Base-by-base conservation (phyloP, 2,797 vertebrate genomes). In the Pangasius macronema region DNA sequence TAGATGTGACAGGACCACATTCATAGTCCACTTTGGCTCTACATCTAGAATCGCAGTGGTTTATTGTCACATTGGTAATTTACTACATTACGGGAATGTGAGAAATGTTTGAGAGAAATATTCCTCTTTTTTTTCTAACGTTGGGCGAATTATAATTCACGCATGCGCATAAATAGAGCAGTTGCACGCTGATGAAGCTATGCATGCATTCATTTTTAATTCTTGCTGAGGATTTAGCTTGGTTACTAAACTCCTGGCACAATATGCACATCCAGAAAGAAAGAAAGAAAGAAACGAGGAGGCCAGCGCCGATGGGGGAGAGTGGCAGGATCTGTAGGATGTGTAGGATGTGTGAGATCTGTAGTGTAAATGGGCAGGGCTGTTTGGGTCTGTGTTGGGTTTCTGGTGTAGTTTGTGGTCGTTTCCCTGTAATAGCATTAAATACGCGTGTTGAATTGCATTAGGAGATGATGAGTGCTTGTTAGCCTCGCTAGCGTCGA, bases 391-490 rank as follows among this genome's bases (percentile, higher is more conserved):
- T 85, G 70, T 82, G n/a, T 68, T 49, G 75, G 67, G 42, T 87
- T 51, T 75, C 46, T 87, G 73, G 0, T 67, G 61, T 73, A 86
- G 67, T 87, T 61, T 84, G 85, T 70, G 84, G 76, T 72, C 83
- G 82, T 91, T 86, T 90, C 63, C 88, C 88, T 80, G 88, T 86
- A 89, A 87, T 59, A 88, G 61, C 88, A 88, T 91, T 87, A 90
- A 87, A 87, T 90, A 88, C 85, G 70, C 83, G 39, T 87, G 88
- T 90, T 88, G 85, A 61, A 87, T 87, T 79, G 91, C 88, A 84
- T 92, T 90, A 89, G 91, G 76, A 92, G 89, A 83, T 89, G 82
- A 22, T 2, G 27, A 83, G 83, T 49, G 84, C 77, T 92, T 86
- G 85, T 93, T 92, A 90, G 90, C 49, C 36, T 81, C 79, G 86